Evolutionary conservation across 2,797 vertebrate species (phyloP), one percentile per base, ranked within the genome.

Genomic region (Hirundo rustica): DNA sequence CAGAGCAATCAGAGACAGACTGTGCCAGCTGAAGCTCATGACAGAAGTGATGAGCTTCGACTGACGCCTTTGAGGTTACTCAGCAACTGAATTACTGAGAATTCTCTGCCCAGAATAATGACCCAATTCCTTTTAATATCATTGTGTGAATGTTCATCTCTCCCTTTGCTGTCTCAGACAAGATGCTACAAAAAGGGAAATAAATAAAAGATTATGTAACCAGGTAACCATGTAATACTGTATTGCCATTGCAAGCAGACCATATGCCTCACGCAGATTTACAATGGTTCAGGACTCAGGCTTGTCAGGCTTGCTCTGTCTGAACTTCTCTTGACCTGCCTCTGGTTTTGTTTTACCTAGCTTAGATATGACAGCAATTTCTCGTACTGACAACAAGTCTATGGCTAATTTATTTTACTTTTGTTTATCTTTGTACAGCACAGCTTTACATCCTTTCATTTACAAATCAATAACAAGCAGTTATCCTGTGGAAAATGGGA

Each of bases 171-270:
- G 11, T 91, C 70, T 78, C 50, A 78, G 64, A 30, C 40, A 85
- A 91, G 76, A 87, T 42, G 23, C 15, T 84, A 72, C 27, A 70
- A 38, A 92, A 81, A 71, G 40, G 68, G 42, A 86, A 80, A 83
- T 67, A 87, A 92, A 84, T 73, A 73, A 79, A 84, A 64, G 60
- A 44, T 77, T n/a, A n/a, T 44, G 42, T 76, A 94, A 91, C 66
- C 36, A 84, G 51, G 67, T 95, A 94, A 88, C 66, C 30, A 11
- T 30, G 25, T 44, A 90, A 75, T 47, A 29, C 22, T 58, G 34
- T 27, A 32, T 23, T 62, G 30, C 7, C 10, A 12, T 27, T 76
- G 47, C 40, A 25, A 82, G 78, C 38, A 85, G 32, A n/a, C 11
- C 40, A 25, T 13, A 66, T 78, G 51, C 25, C 70, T 72, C 11